Conservation (phyloP, 2,113 vertebrate species). For the Microcebus lehilahytsara region DNA sequence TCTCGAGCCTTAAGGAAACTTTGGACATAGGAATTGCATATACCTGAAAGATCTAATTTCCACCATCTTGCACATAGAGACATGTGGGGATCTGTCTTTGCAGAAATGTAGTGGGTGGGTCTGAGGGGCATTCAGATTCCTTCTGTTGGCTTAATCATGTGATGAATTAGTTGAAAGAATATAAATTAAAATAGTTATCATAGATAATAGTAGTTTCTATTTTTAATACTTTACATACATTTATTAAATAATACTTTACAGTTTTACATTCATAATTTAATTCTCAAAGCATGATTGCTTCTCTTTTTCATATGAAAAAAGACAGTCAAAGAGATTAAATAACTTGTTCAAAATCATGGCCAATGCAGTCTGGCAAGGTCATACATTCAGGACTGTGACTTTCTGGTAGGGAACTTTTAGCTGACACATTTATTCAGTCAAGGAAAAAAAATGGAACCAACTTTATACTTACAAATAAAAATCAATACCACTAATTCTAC, state of each 20-base stretch:
- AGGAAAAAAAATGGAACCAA: background rate
- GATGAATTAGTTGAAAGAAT: background rate
- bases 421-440: background rate
- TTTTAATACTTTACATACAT: background rate
- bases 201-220: background rate
- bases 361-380: background rate
- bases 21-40: background rate
- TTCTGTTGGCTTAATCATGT: background rate
- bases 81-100: background rate
- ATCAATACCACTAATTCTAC: background rate
- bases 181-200: background rate
- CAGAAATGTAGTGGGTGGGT: background rate
- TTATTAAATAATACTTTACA: background rate
- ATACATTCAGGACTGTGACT: background rate
- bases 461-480: slow-evolving; percentile 51
- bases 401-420: background rate
- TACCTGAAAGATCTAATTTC: background rate
- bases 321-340: background rate
- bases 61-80: background rate
- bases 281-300: background rate
- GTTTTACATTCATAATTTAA: background rate
- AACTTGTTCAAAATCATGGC: background rate
- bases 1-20: background rate
- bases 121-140: background rate
- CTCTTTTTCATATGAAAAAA: background rate